These are phyloP conservation scores for Rhynchomys soricoides DNA, from an alignment of 2,113 vertebrate genomes.

Conservation along the genomic window DNA sequence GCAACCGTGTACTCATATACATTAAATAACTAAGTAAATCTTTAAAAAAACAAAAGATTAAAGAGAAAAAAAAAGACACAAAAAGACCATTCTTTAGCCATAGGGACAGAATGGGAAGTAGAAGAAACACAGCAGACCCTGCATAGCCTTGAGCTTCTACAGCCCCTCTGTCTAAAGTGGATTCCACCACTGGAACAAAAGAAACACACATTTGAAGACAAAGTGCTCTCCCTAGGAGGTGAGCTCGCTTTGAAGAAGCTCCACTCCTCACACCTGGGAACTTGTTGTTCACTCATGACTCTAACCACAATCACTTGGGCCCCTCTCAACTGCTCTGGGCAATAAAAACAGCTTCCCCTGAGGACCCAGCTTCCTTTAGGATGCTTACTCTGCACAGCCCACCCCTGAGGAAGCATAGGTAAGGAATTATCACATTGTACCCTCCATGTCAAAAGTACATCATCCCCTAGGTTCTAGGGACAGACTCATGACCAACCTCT, in stretches of 20 bases:
- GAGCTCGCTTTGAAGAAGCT: neutral
- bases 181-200: neutral
- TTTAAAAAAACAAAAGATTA: neutral
- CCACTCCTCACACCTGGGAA: neutral
- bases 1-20: no score
- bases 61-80: neutral
- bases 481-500: rapidly evolving
- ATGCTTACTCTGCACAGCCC: rapidly evolving
- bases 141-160: no score
- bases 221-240: neutral
- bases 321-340: neutral
- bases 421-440: rapidly evolving
- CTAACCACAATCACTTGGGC: neutral
- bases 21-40: no score
- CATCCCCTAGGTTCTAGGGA: neutral
- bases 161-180: neutral
- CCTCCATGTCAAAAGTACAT: rapidly evolving
- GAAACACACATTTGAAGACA: no score
- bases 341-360: rapidly evolving
- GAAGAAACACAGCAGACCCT: rapidly evolving
- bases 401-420: rapidly evolving
- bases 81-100: rapidly evolving
- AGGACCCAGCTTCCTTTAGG: neutral
- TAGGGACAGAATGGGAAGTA: rapidly evolving
- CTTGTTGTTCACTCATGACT: no score